These are phyloP conservation scores for Fistularia commersonii DNA, from an alignment of 2,797 vertebrate species.

Conservation along the genomic window DNA sequence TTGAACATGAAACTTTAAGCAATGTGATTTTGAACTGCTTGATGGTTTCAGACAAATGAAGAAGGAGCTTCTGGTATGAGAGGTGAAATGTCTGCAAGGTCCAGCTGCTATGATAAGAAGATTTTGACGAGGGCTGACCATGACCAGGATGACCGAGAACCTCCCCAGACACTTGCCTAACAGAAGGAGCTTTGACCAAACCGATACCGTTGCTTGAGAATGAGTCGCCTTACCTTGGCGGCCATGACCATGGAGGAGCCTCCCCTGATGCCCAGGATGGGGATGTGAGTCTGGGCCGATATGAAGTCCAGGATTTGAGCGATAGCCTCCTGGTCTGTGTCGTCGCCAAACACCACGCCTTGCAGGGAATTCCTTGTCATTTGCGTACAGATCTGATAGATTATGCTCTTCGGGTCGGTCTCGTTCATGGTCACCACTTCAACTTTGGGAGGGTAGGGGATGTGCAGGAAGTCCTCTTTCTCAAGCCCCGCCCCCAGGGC, in stretches of 20 bases:
- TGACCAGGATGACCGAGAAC: no score
- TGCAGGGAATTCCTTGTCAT: constrained; percentile 95
- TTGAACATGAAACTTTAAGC: no score
- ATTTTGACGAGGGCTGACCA: no score
- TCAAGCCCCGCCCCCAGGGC: constrained; percentile 91
- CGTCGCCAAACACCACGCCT: constrained; percentile 95
- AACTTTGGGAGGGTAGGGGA: constrained; percentile 91
- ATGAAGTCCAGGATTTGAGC: constrained; percentile 99
- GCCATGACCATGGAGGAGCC: constrained; percentile 99
- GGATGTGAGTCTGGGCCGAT: constrained; percentile 96
- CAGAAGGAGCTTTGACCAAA: background rate
- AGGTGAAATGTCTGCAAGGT: no score
- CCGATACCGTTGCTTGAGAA: background rate
- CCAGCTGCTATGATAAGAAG: no score
- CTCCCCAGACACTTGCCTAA: no score
- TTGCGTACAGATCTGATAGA: constrained; percentile 92
- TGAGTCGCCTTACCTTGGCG: constrained; percentile 85
- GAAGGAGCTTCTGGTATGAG: no score
- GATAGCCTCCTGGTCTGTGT: constrained; percentile 98
- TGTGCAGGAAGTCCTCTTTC: constrained; percentile 97
- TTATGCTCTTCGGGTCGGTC: constrained; percentile 97
- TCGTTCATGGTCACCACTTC: constrained; percentile 98
- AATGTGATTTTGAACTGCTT: no score
- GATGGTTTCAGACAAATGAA: no score
- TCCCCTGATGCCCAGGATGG: constrained; percentile 95